These are phyloP conservation scores for Chaetorhynchus papuensis DNA, from an alignment of 2,113 vertebrate genomes.

Conservation along the genomic window DNA sequence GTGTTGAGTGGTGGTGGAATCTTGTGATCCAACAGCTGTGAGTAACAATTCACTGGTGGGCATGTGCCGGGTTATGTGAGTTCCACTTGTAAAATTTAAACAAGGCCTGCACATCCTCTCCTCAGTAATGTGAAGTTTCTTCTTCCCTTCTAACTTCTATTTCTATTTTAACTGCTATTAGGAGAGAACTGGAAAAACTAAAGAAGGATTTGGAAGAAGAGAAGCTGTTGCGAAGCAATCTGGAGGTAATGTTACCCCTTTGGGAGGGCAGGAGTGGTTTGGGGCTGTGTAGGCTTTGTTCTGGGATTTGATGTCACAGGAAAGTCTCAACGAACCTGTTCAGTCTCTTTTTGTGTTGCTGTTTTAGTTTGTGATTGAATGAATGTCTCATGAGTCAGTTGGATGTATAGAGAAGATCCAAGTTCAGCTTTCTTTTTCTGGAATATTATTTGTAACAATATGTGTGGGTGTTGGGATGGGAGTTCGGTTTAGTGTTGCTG, in stretches of 20 bases:
- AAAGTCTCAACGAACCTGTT: not conserved
- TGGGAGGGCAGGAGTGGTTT: not conserved
- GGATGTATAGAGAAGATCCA: not conserved
- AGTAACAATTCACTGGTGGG: not conserved
- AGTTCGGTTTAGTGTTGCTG: not conserved
- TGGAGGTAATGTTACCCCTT: constrained; percentile 80
- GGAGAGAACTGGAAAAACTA: constrained; percentile 89
- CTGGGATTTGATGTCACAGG: not conserved
- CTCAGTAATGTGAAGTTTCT: not conserved
- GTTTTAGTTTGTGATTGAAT: not conserved
- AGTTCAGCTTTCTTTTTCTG: not conserved
- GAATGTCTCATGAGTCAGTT: not conserved
- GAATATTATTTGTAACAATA: not conserved
- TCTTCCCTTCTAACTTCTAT: not conserved
- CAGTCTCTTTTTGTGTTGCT: not conserved
- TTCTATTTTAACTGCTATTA: constrained; percentile 47
- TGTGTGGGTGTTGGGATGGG: not conserved
- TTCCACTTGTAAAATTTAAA: not conserved
- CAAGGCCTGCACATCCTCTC: not conserved
- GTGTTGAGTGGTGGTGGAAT: not conserved
- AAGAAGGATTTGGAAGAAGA: constrained; percentile 89
- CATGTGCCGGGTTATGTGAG: not conserved
- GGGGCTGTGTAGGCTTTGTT: not conserved
- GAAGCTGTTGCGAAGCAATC: constrained; percentile 74
- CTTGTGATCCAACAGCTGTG: not conserved